Evolutionary conservation across 2,113 vertebrate species (phyloP).

Genomic region (Hyaena hyaena): DNA sequence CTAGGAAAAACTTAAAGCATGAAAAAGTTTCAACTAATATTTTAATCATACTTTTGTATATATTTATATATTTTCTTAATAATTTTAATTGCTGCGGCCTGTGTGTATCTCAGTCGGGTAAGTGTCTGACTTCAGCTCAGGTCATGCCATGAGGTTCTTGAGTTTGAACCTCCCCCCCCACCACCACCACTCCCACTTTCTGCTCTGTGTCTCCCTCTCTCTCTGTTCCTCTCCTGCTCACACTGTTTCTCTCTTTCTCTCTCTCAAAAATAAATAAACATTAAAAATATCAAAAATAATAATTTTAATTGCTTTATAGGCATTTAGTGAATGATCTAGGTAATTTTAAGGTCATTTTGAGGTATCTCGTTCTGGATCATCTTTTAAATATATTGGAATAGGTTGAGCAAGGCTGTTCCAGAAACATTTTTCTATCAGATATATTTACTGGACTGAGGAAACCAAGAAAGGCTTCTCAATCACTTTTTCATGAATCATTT

Average conservation of each 20-base stretch:
- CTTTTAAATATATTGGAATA: background rate
- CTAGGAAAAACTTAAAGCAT: background rate
- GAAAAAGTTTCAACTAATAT: background rate
- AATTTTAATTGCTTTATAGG: background rate
- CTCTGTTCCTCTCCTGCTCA: no score
- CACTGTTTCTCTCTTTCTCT: no score
- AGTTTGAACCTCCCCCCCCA: no score
- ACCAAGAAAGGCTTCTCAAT: background rate
- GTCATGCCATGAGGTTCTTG: no score
- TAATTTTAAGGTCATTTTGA: background rate
- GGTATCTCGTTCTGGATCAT: background rate
- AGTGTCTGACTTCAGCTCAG: no score
- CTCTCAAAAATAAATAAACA: no score
- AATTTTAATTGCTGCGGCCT: background rate
- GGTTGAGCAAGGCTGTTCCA: background rate
- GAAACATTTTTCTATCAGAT: conserved; percentile 19
- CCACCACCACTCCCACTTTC: no score
- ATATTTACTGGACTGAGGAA: background rate
- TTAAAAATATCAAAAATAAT: background rate
- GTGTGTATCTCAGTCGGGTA: no score
- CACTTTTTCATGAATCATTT: conserved; percentile 33
- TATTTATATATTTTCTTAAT: background rate
- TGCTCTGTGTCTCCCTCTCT: no score
- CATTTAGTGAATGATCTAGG: background rate
- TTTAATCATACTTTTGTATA: background rate